phyloP scores from a whole-genome alignment of 2,888 invertebrate genomes.

The Rhingia rostrata region DNA sequence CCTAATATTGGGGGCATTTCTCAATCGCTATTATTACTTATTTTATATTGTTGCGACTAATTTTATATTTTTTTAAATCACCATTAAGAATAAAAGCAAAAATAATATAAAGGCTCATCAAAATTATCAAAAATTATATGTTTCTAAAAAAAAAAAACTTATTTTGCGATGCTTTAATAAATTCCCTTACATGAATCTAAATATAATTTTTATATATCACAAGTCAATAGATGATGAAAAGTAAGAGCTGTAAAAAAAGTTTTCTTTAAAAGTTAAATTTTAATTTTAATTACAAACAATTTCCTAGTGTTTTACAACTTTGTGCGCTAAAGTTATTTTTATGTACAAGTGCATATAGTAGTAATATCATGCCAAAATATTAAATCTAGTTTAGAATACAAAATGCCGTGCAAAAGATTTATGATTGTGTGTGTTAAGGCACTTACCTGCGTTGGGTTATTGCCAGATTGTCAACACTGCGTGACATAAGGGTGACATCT shows the following conservation, averaged over 20 bases:
- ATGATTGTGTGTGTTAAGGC: constrained; percentile 57
- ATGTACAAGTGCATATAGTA: constrained; percentile 16
- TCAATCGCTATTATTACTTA: no score
- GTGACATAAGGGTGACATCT: constrained; percentile 87
- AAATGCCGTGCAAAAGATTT: constrained; percentile 51
- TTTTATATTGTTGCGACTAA: no score
- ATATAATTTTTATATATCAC: constrained; percentile 6
- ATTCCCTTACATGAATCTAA: no score
- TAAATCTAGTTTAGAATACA: constrained; percentile 1
- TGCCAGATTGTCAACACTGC: constrained; percentile 87
- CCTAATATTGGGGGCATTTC: no score
- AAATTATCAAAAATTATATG: no score
- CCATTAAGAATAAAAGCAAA: no score
- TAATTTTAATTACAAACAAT: constrained; percentile 3
- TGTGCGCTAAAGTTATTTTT: background rate
- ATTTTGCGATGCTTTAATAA: background rate
- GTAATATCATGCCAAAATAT: constrained; percentile 42
- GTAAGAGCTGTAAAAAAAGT: constrained; percentile 3
- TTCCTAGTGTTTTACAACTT: constrained; percentile 15
- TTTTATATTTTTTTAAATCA: no score
- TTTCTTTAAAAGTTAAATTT: background rate
- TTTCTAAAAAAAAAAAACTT: no score
- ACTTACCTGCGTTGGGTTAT: constrained; percentile 86
- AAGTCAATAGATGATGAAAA: constrained; percentile 38
- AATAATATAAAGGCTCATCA: no score